These are phyloP conservation scores for Heliconius sara DNA, from an alignment of 2,888 invertebrate genomes.

Conservation along the genomic window DNA sequence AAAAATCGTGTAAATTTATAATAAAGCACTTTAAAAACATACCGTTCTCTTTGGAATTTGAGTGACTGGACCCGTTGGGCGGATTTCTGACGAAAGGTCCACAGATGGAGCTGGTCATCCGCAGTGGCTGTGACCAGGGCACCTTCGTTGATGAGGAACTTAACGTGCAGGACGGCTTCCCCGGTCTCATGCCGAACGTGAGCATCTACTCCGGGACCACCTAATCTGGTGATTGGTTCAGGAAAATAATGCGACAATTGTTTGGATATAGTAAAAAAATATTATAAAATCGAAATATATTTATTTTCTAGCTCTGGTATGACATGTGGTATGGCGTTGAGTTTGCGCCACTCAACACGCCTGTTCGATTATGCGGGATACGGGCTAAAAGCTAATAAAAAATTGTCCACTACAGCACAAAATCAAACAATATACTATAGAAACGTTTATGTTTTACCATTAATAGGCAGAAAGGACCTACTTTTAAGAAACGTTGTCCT, in stretches of 20 bases:
- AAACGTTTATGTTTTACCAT: too few relatives aligned
- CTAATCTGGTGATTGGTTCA: constrained; percentile 87
- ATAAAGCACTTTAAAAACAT: constrained; percentile 55
- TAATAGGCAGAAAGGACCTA: too few relatives aligned
- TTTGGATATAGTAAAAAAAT: background rate
- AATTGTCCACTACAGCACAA: too few relatives aligned
- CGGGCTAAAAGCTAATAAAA: too few relatives aligned
- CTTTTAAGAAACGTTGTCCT: too few relatives aligned
- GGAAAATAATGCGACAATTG: constrained; percentile 53
- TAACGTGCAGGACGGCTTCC: constrained; percentile 93
- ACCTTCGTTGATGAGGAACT: constrained; percentile 98
- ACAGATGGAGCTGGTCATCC: constrained; percentile 97
- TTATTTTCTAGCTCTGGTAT: background rate
- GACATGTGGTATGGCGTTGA: too few relatives aligned
- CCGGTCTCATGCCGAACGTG: constrained; percentile 93
- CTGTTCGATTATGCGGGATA: too few relatives aligned
- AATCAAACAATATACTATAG: too few relatives aligned
- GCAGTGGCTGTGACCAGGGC: constrained; percentile 97
- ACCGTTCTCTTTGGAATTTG: constrained; percentile 98
- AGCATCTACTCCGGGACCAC: constrained; percentile 98
- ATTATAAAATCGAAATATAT: background rate
- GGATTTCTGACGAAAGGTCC: constrained; percentile 97
- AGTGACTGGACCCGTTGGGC: constrained; percentile 98
- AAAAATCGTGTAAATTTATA: background rate
- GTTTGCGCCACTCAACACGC: too few relatives aligned